Evolutionary conservation across 2,888 invertebrate species (phyloP), one percentile per base, ranked within the genome.

Genomic region (Andrena trimmerana): DNA sequence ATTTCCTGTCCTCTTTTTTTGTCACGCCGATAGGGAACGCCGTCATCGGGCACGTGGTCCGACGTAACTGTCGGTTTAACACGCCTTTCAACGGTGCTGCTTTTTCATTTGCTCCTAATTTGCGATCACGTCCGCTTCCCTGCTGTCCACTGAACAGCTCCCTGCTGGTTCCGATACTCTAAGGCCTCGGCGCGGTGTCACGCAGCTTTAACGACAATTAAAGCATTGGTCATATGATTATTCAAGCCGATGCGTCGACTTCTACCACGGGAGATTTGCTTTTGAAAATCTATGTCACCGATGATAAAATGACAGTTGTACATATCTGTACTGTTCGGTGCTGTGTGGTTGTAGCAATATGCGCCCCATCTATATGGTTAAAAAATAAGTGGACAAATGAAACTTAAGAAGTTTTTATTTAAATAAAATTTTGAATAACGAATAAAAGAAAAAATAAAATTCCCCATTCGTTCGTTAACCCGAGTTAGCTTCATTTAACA

Each of bases 1-100:
- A 91, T 92, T 91, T 87, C 88, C 88, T 89, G 87, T 90, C 88
- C 90, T 85, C 85, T 88, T 89, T 71, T 70, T 88, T 89, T 82
- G 85, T 81, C 89, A 65, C 69, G 67, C 68, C 76, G 84, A 81
- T 76, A 78, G 86, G 88, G 86, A 77, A 79, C 78, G 69, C 71
- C 81, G 86, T 71, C 76, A 63, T 60, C 77, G 73, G 82, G 63
- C 86, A 85, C 82, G 82, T 87, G 88, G 88, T 85, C 66, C 62
- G 42, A 60, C 52, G 75, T 78, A 86, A 88, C 78, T 66, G 83
- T 76, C 75, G 85, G 33, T 50, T 86, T 86, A 84, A 85, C 83
- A 72, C 86, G 72, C 68, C 65, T 60, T 84, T 79, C 81, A 72
- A 80, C 80, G 65, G 73, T 75, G 83, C 69, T 89, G 88, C 86